Base-by-base conservation (phyloP, 1,140 invertebrate genomes). In the Idris sp. region DNA sequence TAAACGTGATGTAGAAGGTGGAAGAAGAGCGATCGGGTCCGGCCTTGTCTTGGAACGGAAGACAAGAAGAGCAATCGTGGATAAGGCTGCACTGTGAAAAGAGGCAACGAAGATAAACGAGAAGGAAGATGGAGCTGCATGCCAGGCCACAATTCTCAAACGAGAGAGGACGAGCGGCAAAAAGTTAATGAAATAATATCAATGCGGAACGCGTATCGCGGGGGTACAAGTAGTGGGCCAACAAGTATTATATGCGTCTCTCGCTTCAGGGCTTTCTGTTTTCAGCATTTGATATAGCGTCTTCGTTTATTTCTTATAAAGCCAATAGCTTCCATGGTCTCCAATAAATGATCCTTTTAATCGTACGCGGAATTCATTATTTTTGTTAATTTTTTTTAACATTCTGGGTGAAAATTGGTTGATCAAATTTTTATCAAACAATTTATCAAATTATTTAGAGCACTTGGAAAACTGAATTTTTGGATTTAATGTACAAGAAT, bases 181-280 rank as follows among this genome's bases (percentile, higher is more conserved):
- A 86, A 86, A 85, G 81, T 82, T 86, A 86, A 86, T 86, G 84
- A 86, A 86, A 86, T 85, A 85, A 86, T 86, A 86, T 85, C 81
- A 83, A 86, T 86, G 84, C 84, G 76, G 78, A 81, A 80, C 84
- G 84, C 84, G 84, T 85, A 85, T 86, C 81, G 79, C 78, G 82
- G 83, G 82, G 79, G 80, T 84, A 84, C 82, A 83, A 84, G 79
- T 81, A 83, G 76, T 83, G 80, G 83, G 81, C 81, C 82, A 80
- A 82, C 82, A 74, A 79, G 81, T 80, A 81, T 82, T 68, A 74
- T 77, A 53, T 40, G 40, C 59, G 48, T 56, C 65, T 56, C 56
- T 59, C 41, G 65, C 62, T 33, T 61, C 25, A 2, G 11, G 11
- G n/a, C 13, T 13, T 35, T 67, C 71, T 74, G 61, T 74, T 48